These are phyloP conservation scores for Thermophis baileyi DNA, from an alignment of 2,113 vertebrate species.

Conservation along the genomic window DNA sequence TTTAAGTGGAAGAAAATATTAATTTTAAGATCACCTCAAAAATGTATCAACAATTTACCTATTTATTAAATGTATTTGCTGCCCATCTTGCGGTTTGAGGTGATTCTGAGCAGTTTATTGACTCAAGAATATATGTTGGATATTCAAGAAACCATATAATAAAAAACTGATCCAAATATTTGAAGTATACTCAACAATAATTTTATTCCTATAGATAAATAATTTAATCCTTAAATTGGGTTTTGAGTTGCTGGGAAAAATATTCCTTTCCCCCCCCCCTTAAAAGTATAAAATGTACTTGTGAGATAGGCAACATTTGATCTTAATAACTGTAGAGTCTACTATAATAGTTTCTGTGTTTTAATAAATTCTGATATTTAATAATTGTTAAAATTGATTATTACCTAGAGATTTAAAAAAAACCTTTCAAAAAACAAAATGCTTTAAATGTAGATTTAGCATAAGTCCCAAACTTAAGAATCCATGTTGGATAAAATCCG, in stretches of 20 bases:
- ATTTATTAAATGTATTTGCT: neutral
- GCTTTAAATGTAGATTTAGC: neutral
- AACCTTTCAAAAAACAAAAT: neutral
- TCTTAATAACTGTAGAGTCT: neutral
- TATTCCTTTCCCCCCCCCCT: too few relatives aligned
- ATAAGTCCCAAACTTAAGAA: neutral
- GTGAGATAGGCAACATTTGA: neutral
- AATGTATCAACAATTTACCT: neutral
- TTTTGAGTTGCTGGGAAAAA: neutral
- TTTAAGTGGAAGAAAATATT: neutral
- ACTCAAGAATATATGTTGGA: neutral
- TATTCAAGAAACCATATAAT: neutral
- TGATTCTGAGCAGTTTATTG: neutral
- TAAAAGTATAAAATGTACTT: neutral
- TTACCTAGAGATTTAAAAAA: neutral
- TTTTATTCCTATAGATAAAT: neutral
- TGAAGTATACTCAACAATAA: neutral
- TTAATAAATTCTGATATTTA: neutral
- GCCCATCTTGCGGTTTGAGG: too few relatives aligned
- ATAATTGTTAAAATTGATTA: neutral
- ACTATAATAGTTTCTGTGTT: neutral
- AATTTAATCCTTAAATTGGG: neutral
- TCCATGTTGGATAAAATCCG: neutral
- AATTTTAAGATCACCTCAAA: neutral
- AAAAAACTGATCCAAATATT: neutral